Evolutionary conservation across 2,888 invertebrate species (phyloP), one percentile per base, ranked within the genome.

Genomic region (Caradrina clavipalpis): DNA sequence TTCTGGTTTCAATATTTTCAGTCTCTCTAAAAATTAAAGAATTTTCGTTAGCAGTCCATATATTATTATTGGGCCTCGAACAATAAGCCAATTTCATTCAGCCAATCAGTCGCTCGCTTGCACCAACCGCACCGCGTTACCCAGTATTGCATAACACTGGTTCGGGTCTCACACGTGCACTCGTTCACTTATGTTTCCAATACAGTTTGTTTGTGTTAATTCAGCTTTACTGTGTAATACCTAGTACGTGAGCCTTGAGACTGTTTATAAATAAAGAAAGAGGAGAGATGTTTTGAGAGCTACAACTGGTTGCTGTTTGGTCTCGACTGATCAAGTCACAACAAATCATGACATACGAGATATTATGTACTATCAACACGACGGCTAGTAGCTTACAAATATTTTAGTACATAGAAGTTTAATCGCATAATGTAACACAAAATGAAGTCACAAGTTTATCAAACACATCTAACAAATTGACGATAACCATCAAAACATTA

Each of bases 151-250:
- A 69, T 68, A 79, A 79, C 61, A 21, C 45, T 53, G 60, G 76
- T 70, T 80, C 53, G 68, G 75, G 61, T 66, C 26, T 54, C 70
- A 76, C 83, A 81, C 74, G 81, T 81, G 81, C 69, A 58, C 51
- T 73, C 65, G 68, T 51, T 69, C 35, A 26, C 26, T 67, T 66
- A 54, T 56, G 56, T 73, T 75, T 63, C 47, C 53, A 51, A 71
- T 67, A 58, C 54, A 15, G 31, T 35, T 49, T 22, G 17, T 31
- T 61, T 61, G 49, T 42, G 2, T 73, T 39, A 11, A 67, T 58
- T 78, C 57, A 47, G 17, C 19, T 49, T 51, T 51, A 51, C 47
- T 8, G 10, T 59, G 45, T 42, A 42, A 42, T 31, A 19, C 39
- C 19, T 31, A 31, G 19, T 26, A 26, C 39, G 5, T 26, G 7